Conservation (phyloP, 2,113 vertebrate genomes). For the Tauraco erythrolophus region DNA sequence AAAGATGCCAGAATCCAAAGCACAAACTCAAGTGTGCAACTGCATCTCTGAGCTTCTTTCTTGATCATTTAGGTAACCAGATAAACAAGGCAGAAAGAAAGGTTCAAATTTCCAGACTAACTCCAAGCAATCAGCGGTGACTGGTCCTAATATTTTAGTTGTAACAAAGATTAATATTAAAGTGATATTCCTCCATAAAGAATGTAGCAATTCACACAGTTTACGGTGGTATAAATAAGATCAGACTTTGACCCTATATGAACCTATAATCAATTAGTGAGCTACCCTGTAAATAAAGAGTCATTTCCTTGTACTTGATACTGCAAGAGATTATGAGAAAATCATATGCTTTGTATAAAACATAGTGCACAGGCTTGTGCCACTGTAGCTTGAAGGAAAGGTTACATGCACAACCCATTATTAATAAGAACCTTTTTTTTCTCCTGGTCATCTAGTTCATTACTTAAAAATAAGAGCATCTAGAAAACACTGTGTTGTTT, state of each 20-base stretch:
- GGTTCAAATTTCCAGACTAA: background rate
- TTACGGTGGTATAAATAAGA: background rate
- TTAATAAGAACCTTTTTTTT: background rate
- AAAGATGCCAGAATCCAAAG: background rate
- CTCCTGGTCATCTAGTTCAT: background rate
- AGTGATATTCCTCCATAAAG: background rate
- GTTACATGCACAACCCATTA: background rate
- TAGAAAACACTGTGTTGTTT: background rate
- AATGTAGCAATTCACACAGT: background rate
- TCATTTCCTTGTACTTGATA: background rate
- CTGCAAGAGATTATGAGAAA: constrained; percentile 14
- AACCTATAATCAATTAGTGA: background rate
- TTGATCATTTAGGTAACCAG: background rate
- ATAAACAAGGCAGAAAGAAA: background rate
- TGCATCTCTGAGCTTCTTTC: background rate
- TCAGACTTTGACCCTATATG: background rate
- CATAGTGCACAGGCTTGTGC: background rate
- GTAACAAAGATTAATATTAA: background rate
- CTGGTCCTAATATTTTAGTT: background rate
- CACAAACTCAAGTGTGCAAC: background rate
- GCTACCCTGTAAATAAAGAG: background rate
- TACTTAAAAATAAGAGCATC: background rate
- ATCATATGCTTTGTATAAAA: background rate
- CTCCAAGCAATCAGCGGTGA: background rate
- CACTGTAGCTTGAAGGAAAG: background rate